Base-by-base conservation (phyloP, 1,140 invertebrate species). In the Caerostris darwini region DNA sequence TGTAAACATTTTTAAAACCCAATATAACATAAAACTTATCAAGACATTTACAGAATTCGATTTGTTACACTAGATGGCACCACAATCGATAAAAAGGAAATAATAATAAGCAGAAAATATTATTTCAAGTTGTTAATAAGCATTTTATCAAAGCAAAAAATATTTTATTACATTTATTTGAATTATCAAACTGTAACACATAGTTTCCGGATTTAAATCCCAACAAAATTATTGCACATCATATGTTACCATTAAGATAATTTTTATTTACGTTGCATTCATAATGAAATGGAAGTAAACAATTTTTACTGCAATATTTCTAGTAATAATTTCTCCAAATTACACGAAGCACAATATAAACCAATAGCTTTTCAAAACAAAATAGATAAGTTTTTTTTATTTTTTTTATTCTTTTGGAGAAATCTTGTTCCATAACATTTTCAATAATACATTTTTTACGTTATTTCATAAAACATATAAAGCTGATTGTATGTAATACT, bases 401-500 rank as follows among this genome's bases (percentile, higher is more conserved):
- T 34, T 34, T 77, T 77, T 77, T 53, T 19, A 34, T 50, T 77
- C 71, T 77, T 77, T 77, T 77, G 34, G 12, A 77, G 34, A 77
- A 77, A 7, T 34, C 50, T 53, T 12, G 14, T 50, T 77, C 53
- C 34, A 50, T 34, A 50, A 14, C 67, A 71, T n/a, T 50, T 77
- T 77, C 71, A 77, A 19, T 34, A 69, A 77, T 34, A 50, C 69
- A 10, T 8, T 53, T 77, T 77, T 77, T 64, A 10, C 5, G 12
- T 64, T 10, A 5, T 77, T 19, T 19, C 71, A 77, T 77, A 77
- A 77, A 77, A 77, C 71, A 77, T 77, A 77, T 77, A 77, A 53
- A 77, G 71, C 5, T 77, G 71, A 77, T 77, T 77, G 71, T 34
- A 77, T 77, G 34, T 77, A 77, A 77, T 77, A 77, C 71, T 77